Conservation (phyloP, 1,140 invertebrate genomes). For the Oryctes rhinoceros region DNA sequence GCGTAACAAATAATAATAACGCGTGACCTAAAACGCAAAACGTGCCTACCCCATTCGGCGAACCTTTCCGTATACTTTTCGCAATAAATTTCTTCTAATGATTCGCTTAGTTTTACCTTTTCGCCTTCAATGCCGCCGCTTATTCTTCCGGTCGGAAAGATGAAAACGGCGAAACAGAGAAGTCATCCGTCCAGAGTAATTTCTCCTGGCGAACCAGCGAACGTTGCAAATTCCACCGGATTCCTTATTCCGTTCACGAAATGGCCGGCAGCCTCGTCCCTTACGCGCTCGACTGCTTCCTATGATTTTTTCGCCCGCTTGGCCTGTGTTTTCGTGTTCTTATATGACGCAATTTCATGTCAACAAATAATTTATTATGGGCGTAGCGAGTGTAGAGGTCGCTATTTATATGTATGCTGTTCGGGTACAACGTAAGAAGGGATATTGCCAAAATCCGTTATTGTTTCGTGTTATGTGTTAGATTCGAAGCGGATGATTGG, state of each 20-base stretch:
- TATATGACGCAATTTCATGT: slow-evolving; percentile 34
- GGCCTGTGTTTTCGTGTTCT: slow-evolving; percentile 14
- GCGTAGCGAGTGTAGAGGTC: background rate
- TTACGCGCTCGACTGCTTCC: background rate
- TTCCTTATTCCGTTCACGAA: slow-evolving; percentile 27
- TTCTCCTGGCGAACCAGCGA: slow-evolving; percentile 17
- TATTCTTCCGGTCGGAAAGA: slow-evolving; percentile 28
- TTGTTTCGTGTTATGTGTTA: background rate
- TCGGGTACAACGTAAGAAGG: background rate
- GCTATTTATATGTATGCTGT: background rate
- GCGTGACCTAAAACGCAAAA: background rate
- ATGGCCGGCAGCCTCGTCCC: background rate
- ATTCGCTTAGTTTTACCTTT: slow-evolving; percentile 29
- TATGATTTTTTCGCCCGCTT: slow-evolving; percentile 27
- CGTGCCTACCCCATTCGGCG: background rate
- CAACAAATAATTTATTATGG: slow-evolving; percentile 33
- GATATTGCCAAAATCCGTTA: background rate
- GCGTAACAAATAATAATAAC: background rate
- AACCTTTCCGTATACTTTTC: background rate
- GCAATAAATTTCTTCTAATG: slow-evolving; percentile 34
- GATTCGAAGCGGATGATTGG: no score
- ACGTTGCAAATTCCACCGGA: slow-evolving; percentile 1
- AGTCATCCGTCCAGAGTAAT: slow-evolving; percentile 28
- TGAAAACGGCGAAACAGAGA: slow-evolving; percentile 8
- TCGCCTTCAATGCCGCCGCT: background rate